Evolutionary conservation across 2,113 vertebrate genomes (phyloP).

Genomic region (Diadophis punctatus): DNA sequence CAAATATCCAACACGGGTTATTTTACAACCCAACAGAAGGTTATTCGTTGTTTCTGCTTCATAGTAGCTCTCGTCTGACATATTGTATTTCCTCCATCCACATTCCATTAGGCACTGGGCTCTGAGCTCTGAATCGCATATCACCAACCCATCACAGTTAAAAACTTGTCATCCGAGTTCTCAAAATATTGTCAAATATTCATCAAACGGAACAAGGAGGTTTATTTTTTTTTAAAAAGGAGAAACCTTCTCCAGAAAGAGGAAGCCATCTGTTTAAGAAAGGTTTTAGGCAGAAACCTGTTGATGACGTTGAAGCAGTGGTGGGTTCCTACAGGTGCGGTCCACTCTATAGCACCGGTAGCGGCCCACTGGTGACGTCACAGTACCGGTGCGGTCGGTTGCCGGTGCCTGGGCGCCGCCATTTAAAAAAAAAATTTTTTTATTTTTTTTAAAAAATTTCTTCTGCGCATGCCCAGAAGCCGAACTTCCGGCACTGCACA

Average conservation of each 20-base stretch:
- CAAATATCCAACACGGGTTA: neutral
- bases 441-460: too few relatives aligned
- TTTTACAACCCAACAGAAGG: neutral
- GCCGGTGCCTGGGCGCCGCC: too few relatives aligned
- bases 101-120: neutral
- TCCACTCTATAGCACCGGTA: too few relatives aligned
- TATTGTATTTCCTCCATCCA: neutral
- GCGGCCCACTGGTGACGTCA: too few relatives aligned
- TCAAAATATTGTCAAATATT: neutral
- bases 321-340: too few relatives aligned
- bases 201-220: neutral
- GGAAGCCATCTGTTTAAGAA: neutral
- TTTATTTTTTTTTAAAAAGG: neutral
- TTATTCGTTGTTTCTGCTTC: neutral
- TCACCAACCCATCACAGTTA: neutral
- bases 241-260: neutral
- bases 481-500: too few relatives aligned
- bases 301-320: neutral
- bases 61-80: too few relatives aligned
- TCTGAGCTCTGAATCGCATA: neutral
- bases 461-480: too few relatives aligned
- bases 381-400: too few relatives aligned
- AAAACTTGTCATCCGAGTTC: neutral
- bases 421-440: too few relatives aligned
- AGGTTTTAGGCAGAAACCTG: neutral